Percentiles rank a stretch among this genome's conserved stretches.
These are phyloP conservation scores for Philereme vetulata DNA, from an alignment of 2,888 invertebrate genomes.

Conservation along the genomic window DNA sequence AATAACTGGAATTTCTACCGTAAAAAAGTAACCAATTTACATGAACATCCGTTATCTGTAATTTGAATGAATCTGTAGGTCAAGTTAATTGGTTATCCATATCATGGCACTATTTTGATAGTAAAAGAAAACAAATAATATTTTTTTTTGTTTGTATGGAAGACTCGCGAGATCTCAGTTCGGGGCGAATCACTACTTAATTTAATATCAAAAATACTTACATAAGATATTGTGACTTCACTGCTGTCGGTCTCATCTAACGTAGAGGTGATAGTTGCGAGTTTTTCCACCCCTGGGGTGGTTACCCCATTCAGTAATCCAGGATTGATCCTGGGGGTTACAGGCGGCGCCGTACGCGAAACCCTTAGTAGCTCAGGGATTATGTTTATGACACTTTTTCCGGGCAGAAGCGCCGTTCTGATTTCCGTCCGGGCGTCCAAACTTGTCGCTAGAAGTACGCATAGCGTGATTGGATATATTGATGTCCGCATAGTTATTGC, in stretches of 20 bases:
- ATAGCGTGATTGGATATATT: slow-evolving; percentile 52
- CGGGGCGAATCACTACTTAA: too few species aligned
- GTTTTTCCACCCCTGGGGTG: neutral
- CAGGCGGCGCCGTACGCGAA: slow-evolving; percentile 29
- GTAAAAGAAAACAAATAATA: too few species aligned
- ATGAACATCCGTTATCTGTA: too few species aligned
- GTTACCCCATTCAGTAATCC: neutral
- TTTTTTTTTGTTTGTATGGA: too few species aligned
- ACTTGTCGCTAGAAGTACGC: slow-evolving; percentile 44
- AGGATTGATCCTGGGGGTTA: slow-evolving; percentile 9
- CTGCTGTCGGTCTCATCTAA: neutral
- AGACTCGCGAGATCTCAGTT: too few species aligned
- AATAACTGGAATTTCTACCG: too few species aligned
- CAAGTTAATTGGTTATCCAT: too few species aligned
- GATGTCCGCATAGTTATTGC: slow-evolving; percentile 16
- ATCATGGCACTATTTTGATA: too few species aligned
- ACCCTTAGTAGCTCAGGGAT: slow-evolving; percentile 52
- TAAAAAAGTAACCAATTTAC: too few species aligned
- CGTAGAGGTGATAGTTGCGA: neutral
- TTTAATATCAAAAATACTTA: slow-evolving; percentile 9
- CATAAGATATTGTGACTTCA: slow-evolving; percentile 10
- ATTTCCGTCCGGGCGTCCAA: slow-evolving; percentile 46
- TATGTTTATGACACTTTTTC: slow-evolving; percentile 51
- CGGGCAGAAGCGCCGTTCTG: slow-evolving; percentile 44
- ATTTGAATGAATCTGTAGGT: too few species aligned